Evolutionary conservation across 2,797 vertebrate species (phyloP).

Genomic region (Macrochelys suwanniensis): DNA sequence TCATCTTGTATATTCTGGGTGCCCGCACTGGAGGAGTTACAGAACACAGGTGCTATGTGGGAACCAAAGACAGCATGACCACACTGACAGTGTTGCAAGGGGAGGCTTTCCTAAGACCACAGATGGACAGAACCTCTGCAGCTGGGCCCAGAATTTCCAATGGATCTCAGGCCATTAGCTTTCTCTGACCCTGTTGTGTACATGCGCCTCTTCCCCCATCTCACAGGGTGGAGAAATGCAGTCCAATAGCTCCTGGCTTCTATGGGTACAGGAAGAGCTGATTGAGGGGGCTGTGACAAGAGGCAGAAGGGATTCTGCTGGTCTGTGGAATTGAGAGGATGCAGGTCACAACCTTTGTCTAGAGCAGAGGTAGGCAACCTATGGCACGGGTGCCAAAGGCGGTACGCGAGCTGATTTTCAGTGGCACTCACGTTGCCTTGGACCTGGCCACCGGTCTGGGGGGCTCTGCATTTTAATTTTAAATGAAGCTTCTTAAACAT

Average conservation of each 20-base stretch:
- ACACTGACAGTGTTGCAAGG: not conserved
- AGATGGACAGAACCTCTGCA: not conserved
- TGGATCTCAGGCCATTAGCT: not conserved
- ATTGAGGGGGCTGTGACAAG: not conserved
- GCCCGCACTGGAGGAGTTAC: not conserved
- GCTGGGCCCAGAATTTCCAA: not conserved
- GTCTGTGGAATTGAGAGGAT: not conserved
- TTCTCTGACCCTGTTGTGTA: not conserved
- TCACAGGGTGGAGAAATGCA: not conserved
- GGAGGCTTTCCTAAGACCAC: not conserved
- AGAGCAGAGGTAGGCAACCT: not conserved
- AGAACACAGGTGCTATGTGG: rapidly evolving
- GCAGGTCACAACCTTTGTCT: not conserved
- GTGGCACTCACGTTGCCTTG: too few species aligned
- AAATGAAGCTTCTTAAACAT: too few species aligned
- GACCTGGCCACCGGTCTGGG: too few species aligned
- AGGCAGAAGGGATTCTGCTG: not conserved
- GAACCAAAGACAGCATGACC: not conserved
- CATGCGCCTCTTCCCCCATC: not conserved
- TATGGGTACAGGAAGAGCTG: not conserved
- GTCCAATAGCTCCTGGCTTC: not conserved
- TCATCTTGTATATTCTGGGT: not conserved
- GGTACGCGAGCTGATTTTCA: too few species aligned
- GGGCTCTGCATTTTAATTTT: too few species aligned
- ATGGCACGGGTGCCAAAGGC: too few species aligned